Evolutionary conservation across 2,888 invertebrate genomes (phyloP).

Genomic region (Mimachlamys varia): DNA sequence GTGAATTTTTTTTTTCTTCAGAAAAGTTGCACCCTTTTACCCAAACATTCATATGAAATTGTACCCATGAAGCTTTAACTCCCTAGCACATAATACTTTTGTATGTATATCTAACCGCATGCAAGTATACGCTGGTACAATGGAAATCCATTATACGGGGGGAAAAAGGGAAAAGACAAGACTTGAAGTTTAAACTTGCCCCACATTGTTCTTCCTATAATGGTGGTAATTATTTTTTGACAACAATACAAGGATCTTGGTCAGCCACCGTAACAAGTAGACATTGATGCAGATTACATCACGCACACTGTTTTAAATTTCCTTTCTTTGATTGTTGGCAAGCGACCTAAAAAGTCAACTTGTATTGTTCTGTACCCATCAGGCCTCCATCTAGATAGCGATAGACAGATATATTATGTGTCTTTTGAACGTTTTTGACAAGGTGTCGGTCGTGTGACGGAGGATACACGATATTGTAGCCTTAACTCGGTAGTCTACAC

Average conservation of each 20-base stretch:
- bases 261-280: not conserved
- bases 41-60: no score
- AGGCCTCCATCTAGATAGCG: not conserved
- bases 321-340: not conserved
- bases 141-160: no score
- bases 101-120: no score
- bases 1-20: no score
- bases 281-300: constrained; percentile 8
- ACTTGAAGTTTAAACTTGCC: not conserved
- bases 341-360: not conserved
- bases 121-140: not conserved
- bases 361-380: not conserved
- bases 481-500: not conserved
- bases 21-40: no score
- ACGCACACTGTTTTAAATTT: not conserved
- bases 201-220: not conserved
- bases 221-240: not conserved
- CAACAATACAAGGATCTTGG: not conserved
- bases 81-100: no score
- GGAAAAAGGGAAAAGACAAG: not conserved
- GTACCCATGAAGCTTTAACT: no score
- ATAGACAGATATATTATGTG: not conserved
- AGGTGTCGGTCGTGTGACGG: not conserved
- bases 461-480: not conserved
- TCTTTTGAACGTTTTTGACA: not conserved